phyloP scores from a whole-genome alignment of 2,888 invertebrate species.

The Melinaea menophilus region DNA sequence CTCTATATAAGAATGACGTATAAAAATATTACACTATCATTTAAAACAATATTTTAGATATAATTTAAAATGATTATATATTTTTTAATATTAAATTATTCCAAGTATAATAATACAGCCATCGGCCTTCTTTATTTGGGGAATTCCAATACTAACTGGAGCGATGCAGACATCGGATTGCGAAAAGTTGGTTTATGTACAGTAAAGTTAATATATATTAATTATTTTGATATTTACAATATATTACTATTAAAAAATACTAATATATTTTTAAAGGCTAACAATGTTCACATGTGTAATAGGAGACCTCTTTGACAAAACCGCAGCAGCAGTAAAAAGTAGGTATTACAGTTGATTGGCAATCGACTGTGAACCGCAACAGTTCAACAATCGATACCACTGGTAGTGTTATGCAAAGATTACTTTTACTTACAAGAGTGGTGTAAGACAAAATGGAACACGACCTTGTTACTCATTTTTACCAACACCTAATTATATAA shows the following conservation, averaged over 20 bases:
- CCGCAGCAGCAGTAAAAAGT: neutral
- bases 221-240: neutral
- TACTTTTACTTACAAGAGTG: conserved; percentile 22
- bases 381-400: conserved; percentile 6
- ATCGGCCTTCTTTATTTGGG: neutral
- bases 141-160: neutral
- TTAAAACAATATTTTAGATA: too few species aligned
- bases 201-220: neutral
- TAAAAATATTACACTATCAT: too few species aligned
- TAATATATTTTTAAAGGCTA: too few species aligned
- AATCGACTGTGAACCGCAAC: conserved; percentile 5
- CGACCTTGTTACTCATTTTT: neutral
- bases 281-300: neutral
- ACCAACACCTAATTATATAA: neutral
- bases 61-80: too few species aligned
- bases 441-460: conserved; percentile 14
- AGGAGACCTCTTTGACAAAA: neutral
- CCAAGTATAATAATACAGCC: too few species aligned
- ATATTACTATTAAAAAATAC: neutral
- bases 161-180: neutral
- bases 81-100: too few species aligned
- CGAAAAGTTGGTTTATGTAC: neutral
- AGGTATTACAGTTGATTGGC: conserved; percentile 1
- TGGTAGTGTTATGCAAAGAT: conserved; percentile 19
- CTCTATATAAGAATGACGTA: too few species aligned